Evolutionary conservation across 2,113 vertebrate species (phyloP), one percentile per base, ranked within the genome.

Genomic region (Lampris incognitus): DNA sequence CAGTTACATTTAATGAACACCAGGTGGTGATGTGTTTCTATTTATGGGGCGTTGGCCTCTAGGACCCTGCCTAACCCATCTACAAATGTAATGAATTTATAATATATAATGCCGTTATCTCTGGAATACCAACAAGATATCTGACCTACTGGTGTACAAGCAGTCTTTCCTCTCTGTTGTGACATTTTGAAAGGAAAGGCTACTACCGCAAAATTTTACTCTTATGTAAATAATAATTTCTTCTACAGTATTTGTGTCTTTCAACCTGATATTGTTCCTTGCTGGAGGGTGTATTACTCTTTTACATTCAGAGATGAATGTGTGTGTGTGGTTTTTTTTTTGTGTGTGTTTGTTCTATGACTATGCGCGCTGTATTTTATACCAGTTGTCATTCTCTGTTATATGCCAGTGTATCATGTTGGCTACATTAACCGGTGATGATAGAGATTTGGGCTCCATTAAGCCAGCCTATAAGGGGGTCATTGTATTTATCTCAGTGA

Each of bases 161-260:
- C 54, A 84, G 88, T 76, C 90, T 57, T 66, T 82, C 38, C 1
- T 42, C 74, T 84, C 62, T 62, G 68, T 73, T 91, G 75, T 91
- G 88, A 90, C 88, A 92, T 91, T 93, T 91, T 81, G 70, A 88
- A 66, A 70, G 44, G 48, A 58, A 78, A 41, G 62, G 74, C 76
- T 62, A 2, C 61, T 38, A 48, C 64, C 10, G 9, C 79, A 38
- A 49, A 73, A 70, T 79, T 56, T 42, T 40, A 40, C 36, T 54
- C 46, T 77, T 78, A 66, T 86, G 81, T 84, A 85, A 91, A 92
- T 87, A 87, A 77, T 74, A 44, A 81, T 84, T 74, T 80, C 40
- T 56, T 70, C 11, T 9, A 54, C 69, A n/a, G 4, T 64, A 38
- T 79, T 78, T 82, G 73, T 80, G 48, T 5, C 1, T 73, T 76